Percentiles rank a stretch among this genome's conserved stretches.
Conservation (phyloP, 2,113 vertebrate species). For the Calypte anna region DNA sequence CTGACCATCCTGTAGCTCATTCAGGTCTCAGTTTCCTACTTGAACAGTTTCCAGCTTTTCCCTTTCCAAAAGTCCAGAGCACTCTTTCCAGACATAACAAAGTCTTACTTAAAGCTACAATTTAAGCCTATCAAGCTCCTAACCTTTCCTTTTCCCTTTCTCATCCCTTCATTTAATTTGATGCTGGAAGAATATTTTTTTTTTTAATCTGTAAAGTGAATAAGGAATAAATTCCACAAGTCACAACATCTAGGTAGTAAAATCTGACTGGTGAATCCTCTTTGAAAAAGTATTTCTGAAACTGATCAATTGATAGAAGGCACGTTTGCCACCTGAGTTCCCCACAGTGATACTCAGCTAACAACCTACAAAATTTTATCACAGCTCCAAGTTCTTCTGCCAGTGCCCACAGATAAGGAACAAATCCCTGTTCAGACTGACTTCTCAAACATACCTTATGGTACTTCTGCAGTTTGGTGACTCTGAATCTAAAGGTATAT, state of each 20-base stretch:
- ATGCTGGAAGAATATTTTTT: neutral
- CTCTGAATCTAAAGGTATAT: slow-evolving; percentile 23
- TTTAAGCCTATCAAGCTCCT: neutral
- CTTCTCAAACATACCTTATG: neutral
- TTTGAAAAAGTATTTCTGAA: neutral
- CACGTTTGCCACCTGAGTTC: neutral
- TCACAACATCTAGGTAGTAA: neutral
- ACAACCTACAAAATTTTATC: neutral
- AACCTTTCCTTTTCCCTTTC: neutral
- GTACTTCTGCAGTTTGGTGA: neutral
- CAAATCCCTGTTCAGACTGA: neutral
- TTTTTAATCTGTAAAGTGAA: neutral
- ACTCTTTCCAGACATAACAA: neutral
- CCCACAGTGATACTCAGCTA: neutral
- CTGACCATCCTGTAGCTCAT: neutral
- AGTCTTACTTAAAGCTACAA: neutral
- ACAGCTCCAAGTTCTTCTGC: neutral
- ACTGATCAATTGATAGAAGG: neutral
- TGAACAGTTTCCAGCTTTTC: neutral
- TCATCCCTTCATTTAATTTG: neutral
- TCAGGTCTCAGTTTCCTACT: neutral
- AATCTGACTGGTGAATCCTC: neutral
- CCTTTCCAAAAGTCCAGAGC: neutral
- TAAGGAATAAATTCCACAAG: neutral
- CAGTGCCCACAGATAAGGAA: neutral